phyloP scores from a whole-genome alignment of 2,113 vertebrate genomes.

The Corythornis vintsioides region DNA sequence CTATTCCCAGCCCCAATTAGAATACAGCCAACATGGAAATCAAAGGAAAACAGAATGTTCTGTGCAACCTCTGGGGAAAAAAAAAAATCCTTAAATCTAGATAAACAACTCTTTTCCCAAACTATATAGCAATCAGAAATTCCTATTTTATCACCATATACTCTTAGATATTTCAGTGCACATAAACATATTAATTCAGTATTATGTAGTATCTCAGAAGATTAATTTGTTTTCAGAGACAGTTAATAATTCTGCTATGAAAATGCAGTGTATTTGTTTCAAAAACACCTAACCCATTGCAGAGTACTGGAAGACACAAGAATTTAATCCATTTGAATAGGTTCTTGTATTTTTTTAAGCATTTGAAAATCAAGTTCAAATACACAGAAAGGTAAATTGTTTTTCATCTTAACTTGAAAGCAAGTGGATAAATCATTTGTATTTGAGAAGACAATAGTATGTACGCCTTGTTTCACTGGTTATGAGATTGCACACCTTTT shows the following conservation, averaged over 20 bases:
- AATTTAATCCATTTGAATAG: background rate
- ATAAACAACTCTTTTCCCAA: background rate
- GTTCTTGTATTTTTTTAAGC: background rate
- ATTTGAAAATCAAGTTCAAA: conserved; percentile 26
- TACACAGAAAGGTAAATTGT: conserved; percentile 3
- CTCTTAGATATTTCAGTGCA: background rate
- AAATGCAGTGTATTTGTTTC: background rate
- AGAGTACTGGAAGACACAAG: background rate
- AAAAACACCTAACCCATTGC: background rate
- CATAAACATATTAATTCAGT: background rate
- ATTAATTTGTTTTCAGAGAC: conserved; percentile 2
- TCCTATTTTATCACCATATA: background rate
- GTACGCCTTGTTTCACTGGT: conserved; percentile 72
- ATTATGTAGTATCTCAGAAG: background rate
- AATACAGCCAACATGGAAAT: background rate
- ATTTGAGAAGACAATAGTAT: conserved; percentile 76
- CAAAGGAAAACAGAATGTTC: conserved; percentile 7
- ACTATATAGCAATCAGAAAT: background rate
- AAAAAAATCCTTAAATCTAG: background rate
- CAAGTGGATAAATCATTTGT: conserved; percentile 75
- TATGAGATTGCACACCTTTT: conserved; percentile 74
- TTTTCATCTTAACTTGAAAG: conserved; percentile 54
- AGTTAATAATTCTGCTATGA: background rate
- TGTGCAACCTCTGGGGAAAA: background rate
- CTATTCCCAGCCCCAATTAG: background rate